A percentile compares a stretch with the other conserved stretches of the same genome.
These are phyloP conservation scores for Elmis aenea DNA, from an alignment of 2,888 invertebrate species.

Conservation along the genomic window DNA sequence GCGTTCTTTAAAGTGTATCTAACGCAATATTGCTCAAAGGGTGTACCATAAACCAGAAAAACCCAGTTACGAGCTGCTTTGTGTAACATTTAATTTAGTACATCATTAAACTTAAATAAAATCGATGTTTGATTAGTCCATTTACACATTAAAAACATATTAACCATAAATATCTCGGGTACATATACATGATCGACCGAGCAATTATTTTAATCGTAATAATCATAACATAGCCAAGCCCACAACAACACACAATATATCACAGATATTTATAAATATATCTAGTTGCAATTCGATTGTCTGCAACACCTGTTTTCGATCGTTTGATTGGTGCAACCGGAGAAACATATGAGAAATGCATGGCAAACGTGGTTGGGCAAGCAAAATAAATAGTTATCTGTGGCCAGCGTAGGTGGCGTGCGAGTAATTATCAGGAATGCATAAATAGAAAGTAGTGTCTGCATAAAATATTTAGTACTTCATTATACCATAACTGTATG, in stretches of 20 bases:
- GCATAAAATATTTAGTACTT: constrained; percentile 18
- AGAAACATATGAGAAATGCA: constrained; percentile 26
- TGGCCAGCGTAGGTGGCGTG: constrained; percentile 38
- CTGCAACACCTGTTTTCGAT: constrained; percentile 34
- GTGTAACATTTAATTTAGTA: no score
- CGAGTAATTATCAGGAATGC: constrained; percentile 40
- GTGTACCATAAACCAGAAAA: no score
- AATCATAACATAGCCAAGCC: constrained; percentile 28
- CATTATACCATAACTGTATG: no score
- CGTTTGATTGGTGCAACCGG: constrained; percentile 33
- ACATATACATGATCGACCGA: no score
- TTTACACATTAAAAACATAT: no score
- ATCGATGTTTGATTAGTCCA: no score
- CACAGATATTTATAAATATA: constrained; percentile 15
- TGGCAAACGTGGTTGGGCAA: constrained; percentile 16
- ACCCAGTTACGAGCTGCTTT: no score
- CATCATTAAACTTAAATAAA: no score
- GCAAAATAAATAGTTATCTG: constrained; percentile 23
- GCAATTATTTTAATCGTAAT: no score
- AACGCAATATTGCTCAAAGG: no score
- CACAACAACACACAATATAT: constrained; percentile 7
- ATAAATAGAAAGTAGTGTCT: constrained; percentile 38
- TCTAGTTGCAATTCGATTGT: constrained; percentile 31
- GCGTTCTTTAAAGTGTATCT: no score
- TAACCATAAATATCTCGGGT: no score